These are phyloP conservation scores for Stegostoma tigrinum DNA, from an alignment of 2,113 vertebrate genomes.

Conservation along the genomic window DNA sequence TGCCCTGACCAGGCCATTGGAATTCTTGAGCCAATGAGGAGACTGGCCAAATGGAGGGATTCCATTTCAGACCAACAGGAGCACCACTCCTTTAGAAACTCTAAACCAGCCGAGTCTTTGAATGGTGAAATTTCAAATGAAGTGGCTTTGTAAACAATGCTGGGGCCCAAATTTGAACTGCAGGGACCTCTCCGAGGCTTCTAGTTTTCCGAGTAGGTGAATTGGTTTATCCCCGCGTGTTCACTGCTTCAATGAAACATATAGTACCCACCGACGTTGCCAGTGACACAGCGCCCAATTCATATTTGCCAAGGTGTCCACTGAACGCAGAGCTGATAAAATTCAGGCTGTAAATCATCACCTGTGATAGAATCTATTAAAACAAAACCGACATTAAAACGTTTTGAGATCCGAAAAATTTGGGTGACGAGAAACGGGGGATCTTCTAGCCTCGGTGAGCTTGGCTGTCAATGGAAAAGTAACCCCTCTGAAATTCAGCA, in stretches of 20 bases:
- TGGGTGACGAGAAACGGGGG: neutral
- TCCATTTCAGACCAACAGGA: neutral
- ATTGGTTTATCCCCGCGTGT: neutral
- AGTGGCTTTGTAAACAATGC: no score
- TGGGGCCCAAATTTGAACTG: neutral
- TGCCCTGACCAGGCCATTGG: neutral
- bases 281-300: slow-evolving; percentile 9
- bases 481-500: neutral
- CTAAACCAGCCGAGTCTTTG: no score
- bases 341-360: slow-evolving; percentile 18
- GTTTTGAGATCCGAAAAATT: neutral
- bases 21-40: neutral
- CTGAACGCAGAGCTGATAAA: slow-evolving; percentile 28
- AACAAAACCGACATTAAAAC: neutral
- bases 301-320: slow-evolving; percentile 29
- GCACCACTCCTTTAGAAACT: neutral
- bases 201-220: neutral
- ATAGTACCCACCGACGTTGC: slow-evolving; percentile 19
- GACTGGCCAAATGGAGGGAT: neutral
- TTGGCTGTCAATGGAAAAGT: neutral
- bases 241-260: no score
- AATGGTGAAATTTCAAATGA: no score
- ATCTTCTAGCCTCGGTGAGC: neutral
- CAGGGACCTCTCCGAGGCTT: neutral
- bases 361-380: neutral